Evolutionary conservation across 2,113 vertebrate species (phyloP).

Genomic region (Gobiocypris rarus): DNA sequence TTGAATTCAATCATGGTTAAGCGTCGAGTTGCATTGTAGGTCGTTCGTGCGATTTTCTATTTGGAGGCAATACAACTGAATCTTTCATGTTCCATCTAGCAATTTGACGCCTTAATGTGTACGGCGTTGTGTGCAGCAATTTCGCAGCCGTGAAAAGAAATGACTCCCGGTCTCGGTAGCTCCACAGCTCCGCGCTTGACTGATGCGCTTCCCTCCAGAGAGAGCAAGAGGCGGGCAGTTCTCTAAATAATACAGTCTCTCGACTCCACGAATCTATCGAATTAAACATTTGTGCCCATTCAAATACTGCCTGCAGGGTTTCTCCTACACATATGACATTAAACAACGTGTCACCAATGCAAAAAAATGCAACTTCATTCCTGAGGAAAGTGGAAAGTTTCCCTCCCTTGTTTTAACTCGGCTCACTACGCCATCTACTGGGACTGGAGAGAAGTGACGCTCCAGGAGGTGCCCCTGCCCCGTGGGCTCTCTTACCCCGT

Average conservation of each 20-base stretch:
- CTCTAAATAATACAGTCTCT: conserved; percentile 54
- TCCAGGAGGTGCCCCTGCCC: not conserved
- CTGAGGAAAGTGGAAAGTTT: conserved; percentile 44
- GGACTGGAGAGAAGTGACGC: conserved; percentile 47
- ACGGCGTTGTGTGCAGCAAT: conserved; percentile 61
- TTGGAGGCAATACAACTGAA: conserved; percentile 58
- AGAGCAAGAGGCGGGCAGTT: conserved; percentile 27
- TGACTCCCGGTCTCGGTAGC: conserved; percentile 53
- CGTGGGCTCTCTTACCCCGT: conserved; percentile 64
- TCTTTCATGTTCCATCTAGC: conserved; percentile 68
- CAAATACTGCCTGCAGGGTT: conserved; percentile 37
- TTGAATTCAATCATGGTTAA: conserved; percentile 57
- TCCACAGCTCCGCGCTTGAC: conserved; percentile 53
- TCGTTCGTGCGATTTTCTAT: conserved; percentile 69
- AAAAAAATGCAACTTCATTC: conserved; percentile 47
- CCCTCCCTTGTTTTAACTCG: conserved; percentile 61
- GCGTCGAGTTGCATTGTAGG: conserved; percentile 30
- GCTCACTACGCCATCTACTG: conserved; percentile 85
- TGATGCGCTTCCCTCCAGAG: conserved; percentile 58
- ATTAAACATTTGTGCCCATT: conserved; percentile 48
- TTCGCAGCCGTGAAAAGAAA: conserved; percentile 55
- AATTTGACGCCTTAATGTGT: conserved; percentile 68
- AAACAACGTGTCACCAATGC: conserved; percentile 46
- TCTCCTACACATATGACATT: conserved; percentile 17
- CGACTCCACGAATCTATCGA: conserved; percentile 50